phyloP scores from a whole-genome alignment of 1,140 invertebrate species.

The Ostrea edulis region DNA sequence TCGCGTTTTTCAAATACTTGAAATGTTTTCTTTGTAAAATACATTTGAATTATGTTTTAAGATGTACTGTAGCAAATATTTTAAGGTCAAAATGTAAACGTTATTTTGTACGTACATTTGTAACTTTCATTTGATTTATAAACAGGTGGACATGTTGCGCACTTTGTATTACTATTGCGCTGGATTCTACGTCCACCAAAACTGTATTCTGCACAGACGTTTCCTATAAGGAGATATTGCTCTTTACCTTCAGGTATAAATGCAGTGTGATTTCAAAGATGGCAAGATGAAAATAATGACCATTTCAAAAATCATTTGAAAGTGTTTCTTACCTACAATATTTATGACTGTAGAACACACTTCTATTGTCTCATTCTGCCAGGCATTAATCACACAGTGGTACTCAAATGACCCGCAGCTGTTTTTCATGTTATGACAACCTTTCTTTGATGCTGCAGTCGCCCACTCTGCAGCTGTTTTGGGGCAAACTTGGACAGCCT shows the following conservation, averaged over 20 bases:
- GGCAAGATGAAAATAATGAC: neutral
- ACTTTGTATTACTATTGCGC: neutral
- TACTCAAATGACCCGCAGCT: neutral
- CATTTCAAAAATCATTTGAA: too few relatives aligned
- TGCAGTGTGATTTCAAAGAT: neutral
- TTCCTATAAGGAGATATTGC: neutral
- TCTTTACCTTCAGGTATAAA: too few relatives aligned
- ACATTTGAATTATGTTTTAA: too few relatives aligned
- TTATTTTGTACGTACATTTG: neutral
- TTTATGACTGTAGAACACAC: neutral
- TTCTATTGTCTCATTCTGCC: neutral
- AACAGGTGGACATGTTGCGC: neutral
- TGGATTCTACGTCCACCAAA: neutral
- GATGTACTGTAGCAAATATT: too few relatives aligned
- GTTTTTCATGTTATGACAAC: neutral
- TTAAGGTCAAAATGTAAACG: too few relatives aligned
- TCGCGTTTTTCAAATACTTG: neutral
- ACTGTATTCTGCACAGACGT: neutral
- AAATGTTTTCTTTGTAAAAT: neutral
- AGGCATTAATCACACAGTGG: slow-evolving; percentile 1
- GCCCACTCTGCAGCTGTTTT: neutral
- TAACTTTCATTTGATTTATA: neutral
- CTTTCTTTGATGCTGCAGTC: neutral
- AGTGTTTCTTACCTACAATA: neutral
- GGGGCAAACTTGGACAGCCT: neutral